These are phyloP conservation scores for Varroa destructor DNA, from an alignment of 1,140 invertebrate genomes.

Conservation along the genomic window DNA sequence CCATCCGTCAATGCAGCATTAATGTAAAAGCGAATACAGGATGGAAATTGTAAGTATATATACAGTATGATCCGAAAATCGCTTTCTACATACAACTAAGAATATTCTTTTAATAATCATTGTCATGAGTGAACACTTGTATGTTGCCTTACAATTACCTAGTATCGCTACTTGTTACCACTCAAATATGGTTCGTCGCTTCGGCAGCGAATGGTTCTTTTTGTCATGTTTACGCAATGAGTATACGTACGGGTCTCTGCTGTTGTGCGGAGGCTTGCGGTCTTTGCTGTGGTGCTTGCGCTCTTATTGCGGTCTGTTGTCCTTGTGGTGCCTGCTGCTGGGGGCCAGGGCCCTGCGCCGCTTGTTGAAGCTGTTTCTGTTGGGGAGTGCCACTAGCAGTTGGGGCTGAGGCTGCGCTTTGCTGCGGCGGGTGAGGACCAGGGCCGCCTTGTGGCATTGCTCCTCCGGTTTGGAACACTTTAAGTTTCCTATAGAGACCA, in stretches of 20 bases:
- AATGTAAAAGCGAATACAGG: background rate
- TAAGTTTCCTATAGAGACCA: conserved; percentile 46
- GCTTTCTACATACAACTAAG: no score
- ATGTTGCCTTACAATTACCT: no score
- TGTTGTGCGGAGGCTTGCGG: background rate
- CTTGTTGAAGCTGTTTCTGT: conserved; percentile 30
- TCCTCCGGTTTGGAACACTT: conserved; percentile 54
- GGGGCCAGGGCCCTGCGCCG: background rate
- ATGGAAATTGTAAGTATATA: background rate
- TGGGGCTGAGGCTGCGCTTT: no score
- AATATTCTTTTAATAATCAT: no score
- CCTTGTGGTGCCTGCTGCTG: conserved; percentile 23
- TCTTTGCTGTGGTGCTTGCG: conserved; percentile 28
- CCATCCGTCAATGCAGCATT: conserved; percentile 15
- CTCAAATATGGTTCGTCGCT: no score
- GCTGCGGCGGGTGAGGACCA: conserved; percentile 19
- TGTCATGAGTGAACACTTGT: no score
- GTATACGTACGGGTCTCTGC: conserved; percentile 20
- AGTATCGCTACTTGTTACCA: no score
- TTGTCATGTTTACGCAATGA: no score
- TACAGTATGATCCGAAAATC: no score
- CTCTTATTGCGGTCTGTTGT: conserved; percentile 25
- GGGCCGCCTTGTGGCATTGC: background rate
- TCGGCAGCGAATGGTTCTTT: no score
- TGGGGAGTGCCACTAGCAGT: background rate